A percentile compares a stretch with the other conserved stretches of the same genome.
Evolutionary conservation across 2,888 invertebrate species (phyloP).

Genomic region (Drosophila atripex): DNA sequence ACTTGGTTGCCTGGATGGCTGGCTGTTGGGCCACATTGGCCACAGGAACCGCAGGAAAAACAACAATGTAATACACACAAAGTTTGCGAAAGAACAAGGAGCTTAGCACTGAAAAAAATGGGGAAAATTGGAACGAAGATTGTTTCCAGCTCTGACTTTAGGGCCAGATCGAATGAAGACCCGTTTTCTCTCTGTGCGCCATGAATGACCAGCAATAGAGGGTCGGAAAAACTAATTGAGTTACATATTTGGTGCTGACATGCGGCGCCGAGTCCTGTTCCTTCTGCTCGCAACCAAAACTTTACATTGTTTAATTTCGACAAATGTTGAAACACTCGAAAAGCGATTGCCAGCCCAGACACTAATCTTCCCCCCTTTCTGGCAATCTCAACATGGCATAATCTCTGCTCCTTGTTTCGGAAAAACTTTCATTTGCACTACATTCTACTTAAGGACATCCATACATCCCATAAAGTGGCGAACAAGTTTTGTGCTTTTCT

Average conservation of each 20-base stretch:
- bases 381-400: constrained; percentile 68
- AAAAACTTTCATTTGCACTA: constrained; percentile 69
- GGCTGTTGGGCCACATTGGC: constrained; percentile 9
- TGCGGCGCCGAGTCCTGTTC: constrained; percentile 52
- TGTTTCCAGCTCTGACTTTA: no score
- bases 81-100: constrained; percentile 40
- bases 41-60: constrained; percentile 51
- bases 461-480: constrained; percentile 11
- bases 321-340: constrained; percentile 73
- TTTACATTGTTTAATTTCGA: constrained; percentile 78
- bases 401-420: constrained; percentile 67
- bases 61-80: constrained; percentile 66
- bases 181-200: constrained; percentile 7
- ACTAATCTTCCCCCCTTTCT: constrained; percentile 55
- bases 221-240: constrained; percentile 74
- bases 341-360: constrained; percentile 63
- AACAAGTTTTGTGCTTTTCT: constrained; percentile 47
- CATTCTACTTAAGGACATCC: constrained; percentile 20
- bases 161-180: no score
- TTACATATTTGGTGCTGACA: constrained; percentile 68
- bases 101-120: not conserved
- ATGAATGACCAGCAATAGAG: constrained; percentile 14
- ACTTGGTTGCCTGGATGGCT: constrained; percentile 30
- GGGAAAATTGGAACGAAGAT: not conserved
- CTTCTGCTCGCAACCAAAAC: constrained; percentile 49